Evolutionary conservation across 2,797 vertebrate genomes (phyloP).

Genomic region (Parotocinclus haroldoi): DNA sequence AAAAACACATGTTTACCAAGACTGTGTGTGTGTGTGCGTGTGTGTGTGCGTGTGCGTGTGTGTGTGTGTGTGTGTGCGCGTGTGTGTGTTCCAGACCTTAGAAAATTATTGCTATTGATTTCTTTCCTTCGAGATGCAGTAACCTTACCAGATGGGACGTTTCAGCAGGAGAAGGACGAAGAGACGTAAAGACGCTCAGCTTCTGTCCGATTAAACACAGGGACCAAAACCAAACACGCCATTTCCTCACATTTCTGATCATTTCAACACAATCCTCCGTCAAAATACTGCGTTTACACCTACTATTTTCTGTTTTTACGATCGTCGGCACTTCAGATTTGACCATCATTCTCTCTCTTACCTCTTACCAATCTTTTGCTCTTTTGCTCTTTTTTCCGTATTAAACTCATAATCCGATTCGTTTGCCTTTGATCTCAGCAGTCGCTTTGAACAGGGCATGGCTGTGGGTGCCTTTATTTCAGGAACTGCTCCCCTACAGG

Average conservation of each 20-base stretch:
- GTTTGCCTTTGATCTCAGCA: no score
- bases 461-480: no score
- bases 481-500: no score
- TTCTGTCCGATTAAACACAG: background rate
- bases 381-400: no score
- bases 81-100: conserved; percentile 68
- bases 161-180: conserved; percentile 83
- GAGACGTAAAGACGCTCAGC: conserved; percentile 19
- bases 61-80: conserved; percentile 28
- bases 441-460: no score
- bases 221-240: background rate
- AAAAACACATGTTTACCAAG: no score
- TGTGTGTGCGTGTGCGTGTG: conserved; percentile 22
- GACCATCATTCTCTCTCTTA: no score
- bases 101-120: conserved; percentile 99
- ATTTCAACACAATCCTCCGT: background rate
- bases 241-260: background rate
- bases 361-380: no score
- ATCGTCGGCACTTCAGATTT: no score
- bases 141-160: conserved; percentile 96
- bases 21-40: conserved; percentile 13
- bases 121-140: conserved; percentile 89
- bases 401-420: no score
- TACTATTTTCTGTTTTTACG: no score
- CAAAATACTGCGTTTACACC: background rate